Evolutionary conservation across 2,888 invertebrate genomes (phyloP).

Genomic region (Lycocerus yunnanus): DNA sequence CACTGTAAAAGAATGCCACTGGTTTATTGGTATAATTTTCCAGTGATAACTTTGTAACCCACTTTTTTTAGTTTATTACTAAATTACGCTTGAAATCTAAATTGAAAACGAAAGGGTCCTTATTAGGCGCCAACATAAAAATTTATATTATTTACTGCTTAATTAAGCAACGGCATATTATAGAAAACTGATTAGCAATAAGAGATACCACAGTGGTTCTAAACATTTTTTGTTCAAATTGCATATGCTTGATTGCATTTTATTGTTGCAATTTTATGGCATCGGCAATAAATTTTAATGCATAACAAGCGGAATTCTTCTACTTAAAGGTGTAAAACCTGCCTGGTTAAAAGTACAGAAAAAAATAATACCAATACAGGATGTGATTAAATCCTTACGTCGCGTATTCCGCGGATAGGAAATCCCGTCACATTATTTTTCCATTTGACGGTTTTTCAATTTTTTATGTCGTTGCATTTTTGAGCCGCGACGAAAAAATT

Average conservation of each 20-base stretch:
- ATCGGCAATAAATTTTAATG: neutral
- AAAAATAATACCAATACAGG: neutral
- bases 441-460: neutral
- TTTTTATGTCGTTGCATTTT: too few relatives aligned
- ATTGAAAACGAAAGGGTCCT: neutral
- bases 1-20: neutral
- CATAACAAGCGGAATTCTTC: neutral
- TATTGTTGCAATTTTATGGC: neutral
- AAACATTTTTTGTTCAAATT: neutral
- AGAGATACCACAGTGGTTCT: neutral
- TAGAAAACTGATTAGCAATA: neutral
- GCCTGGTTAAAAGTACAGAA: neutral
- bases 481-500: neutral
- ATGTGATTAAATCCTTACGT: neutral
- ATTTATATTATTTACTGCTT: neutral
- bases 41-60: neutral
- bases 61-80: neutral
- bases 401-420: neutral
- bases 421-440: neutral
- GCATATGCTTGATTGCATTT: neutral
- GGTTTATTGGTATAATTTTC: neutral
- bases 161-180: neutral
- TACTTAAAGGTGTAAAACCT: neutral
- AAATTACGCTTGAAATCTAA: neutral
- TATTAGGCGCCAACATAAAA: neutral